Conservation (phyloP, 1,140 invertebrate genomes). For the Aphelenchoides fujianensis region DNA sequence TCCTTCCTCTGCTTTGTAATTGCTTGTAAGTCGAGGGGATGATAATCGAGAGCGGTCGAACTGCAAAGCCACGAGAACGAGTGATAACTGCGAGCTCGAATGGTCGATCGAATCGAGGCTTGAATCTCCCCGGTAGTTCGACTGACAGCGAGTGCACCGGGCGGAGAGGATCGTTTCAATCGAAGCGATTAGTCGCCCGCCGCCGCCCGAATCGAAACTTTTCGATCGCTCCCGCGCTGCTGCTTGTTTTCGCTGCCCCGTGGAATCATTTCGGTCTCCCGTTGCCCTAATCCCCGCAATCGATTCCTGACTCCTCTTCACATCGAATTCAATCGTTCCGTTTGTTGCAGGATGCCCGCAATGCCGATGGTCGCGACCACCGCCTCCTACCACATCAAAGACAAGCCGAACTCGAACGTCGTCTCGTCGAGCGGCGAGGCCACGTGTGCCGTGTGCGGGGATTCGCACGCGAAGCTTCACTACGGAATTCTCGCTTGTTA, state of each 20-base stretch:
- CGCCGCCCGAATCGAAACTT: not conserved
- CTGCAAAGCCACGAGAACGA: no score
- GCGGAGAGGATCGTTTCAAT: no score
- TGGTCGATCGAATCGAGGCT: no score
- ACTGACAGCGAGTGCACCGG: no score
- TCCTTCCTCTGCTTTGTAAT: no score
- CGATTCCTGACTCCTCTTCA: not conserved
- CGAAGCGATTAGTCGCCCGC: no score
- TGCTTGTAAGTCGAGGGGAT: no score
- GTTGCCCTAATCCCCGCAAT: not conserved
- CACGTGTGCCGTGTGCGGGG: conserved; percentile 59
- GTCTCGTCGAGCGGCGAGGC: conserved; percentile 37
- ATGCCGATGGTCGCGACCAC: conserved; percentile 34
- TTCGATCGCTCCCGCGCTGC: not conserved
- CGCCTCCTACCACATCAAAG: conserved; percentile 44
- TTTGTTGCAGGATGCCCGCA: conserved; percentile 35
- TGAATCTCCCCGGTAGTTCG: no score
- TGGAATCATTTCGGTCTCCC: not conserved
- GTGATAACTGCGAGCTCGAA: no score
- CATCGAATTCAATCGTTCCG: conserved; percentile 1
- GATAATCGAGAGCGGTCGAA: no score
- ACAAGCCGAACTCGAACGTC: conserved; percentile 25
- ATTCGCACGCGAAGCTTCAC: conserved; percentile 59
- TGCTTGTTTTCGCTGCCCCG: not conserved
- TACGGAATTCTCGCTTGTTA: conserved; percentile 59